phyloP scores from a whole-genome alignment of 2,888 invertebrate genomes.

The Pammene aurita region DNA sequence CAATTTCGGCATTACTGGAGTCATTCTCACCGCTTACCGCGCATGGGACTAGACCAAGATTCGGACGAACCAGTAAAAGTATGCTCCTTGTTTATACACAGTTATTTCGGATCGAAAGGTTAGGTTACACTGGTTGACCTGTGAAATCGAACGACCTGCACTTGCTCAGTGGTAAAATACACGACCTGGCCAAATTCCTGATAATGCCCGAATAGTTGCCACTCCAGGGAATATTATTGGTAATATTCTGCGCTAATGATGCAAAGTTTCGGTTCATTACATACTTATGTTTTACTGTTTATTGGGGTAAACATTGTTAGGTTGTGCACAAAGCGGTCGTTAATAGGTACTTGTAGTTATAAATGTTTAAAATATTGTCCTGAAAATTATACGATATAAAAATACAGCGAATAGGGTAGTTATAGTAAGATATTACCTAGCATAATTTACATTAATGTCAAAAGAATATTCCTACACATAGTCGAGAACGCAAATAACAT shows the following conservation, averaged over 20 bases:
- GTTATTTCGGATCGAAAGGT: not conserved
- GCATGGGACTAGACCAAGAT: not conserved
- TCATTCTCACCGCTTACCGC: not conserved
- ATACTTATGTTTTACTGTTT: constrained; percentile 44
- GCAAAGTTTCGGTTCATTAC: constrained; percentile 69
- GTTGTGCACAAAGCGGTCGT: not conserved
- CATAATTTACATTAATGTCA: no score
- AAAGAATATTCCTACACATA: not conserved
- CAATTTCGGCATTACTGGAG: constrained; percentile 69
- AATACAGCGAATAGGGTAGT: no score
- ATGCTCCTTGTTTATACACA: not conserved
- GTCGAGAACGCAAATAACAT: not conserved
- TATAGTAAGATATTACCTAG: no score
- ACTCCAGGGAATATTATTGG: constrained; percentile 69
- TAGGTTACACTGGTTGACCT: not conserved
- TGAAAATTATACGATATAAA: no score
- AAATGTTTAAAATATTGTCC: not conserved
- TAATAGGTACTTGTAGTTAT: not conserved
- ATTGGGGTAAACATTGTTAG: constrained; percentile 9
- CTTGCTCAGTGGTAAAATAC: not conserved
- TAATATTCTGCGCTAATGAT: constrained; percentile 68
- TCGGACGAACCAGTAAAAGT: not conserved
- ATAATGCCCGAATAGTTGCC: constrained; percentile 63
- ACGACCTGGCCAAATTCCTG: constrained; percentile 60
- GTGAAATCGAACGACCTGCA: not conserved